Evolutionary conservation across 2,888 invertebrate genomes (phyloP).

Genomic region (Lepidocyrtinus sp.): DNA sequence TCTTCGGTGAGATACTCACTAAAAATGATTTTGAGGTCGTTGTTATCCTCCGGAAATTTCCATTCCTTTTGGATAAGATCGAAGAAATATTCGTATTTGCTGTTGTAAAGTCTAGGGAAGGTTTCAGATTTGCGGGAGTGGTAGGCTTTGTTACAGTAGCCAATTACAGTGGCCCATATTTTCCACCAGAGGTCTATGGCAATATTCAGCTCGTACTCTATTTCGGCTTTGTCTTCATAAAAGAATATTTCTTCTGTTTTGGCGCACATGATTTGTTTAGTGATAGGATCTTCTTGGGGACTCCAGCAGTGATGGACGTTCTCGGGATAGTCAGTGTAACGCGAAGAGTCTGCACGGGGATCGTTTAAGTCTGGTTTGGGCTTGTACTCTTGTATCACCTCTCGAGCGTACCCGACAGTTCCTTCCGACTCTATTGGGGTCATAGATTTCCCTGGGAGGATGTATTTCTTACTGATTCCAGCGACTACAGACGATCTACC

Average conservation of each 20-base stretch:
- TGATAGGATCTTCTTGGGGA: conserved; percentile 23
- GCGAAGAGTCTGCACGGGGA: background rate
- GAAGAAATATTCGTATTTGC: conserved; percentile 52
- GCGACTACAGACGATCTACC: no score
- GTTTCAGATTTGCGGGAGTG: conserved; percentile 45
- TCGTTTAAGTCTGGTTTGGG: conserved; percentile 26
- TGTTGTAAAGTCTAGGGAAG: conserved; percentile 55
- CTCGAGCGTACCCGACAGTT: background rate
- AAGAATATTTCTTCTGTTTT: conserved; percentile 39
- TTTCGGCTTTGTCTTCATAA: conserved; percentile 53
- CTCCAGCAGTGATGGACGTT: conserved; percentile 31
- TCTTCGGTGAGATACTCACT: conserved; percentile 34
- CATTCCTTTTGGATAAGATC: conserved; percentile 27
- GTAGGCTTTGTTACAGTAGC: conserved; percentile 56
- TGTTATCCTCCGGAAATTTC: conserved; percentile 41
- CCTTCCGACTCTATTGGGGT: conserved; percentile 20
- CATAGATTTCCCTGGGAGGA: conserved; percentile 23
- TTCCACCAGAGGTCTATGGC: conserved; percentile 60
- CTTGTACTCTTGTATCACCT: conserved; percentile 25
- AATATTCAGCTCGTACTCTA: conserved; percentile 50
- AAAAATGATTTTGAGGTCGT: conserved; percentile 33
- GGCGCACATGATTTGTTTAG: background rate
- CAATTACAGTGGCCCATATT: conserved; percentile 53
- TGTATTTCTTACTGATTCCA: background rate
- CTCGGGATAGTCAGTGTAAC: conserved; percentile 19